Evolutionary conservation across 2,113 vertebrate species (phyloP), one percentile per base, ranked within the genome.

Genomic region (Eptesicus fuscus): DNA sequence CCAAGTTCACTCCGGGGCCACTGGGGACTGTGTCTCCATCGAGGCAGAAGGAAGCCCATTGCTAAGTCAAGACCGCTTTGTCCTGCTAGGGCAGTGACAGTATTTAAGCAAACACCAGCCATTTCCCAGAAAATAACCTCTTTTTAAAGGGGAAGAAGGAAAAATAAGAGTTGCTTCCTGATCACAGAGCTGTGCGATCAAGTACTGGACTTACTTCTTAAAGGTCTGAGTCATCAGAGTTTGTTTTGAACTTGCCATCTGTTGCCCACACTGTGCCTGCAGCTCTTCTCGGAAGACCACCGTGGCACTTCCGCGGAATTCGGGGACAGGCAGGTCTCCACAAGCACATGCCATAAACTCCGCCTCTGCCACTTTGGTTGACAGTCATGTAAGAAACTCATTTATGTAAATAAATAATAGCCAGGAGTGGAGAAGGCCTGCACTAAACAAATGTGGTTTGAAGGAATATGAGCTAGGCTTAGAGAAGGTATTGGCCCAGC

Each of bases 61-160:
- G 35, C 5, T 42, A 59, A 83, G 56, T 77, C 35, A 40, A 40
- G 67, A 49, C 25, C 30, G 17, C 74, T 63, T n/a, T 47, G 44
- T 51, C 20, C 25, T 83, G 51, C 18, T 4, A 71, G 73, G 61
- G 53, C 0, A 2, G 61, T n/a, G 42, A 88, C 1, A 42, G 37
- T 47, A 73, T 17, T 23, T 79, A 87, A 86, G 67, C 88, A 79
- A 93, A 79, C 47, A 67, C 56, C 49, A 80, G 67, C 30, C 69
- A 90, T 71, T 86, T 95, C 83, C 70, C 63, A 84, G 86, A 88
- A 95, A 91, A 92, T 37, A 2, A 82, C 25, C 49, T 90, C 4
- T 37, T 73, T 90, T 69, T 25, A 42, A 80, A 74, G 44, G 76
- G 84, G 11, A 56, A 86, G 51, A 69, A 80, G 5, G n/a, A 69